Base-by-base conservation (phyloP, 2,113 vertebrate species). In the Trinectes maculatus region DNA sequence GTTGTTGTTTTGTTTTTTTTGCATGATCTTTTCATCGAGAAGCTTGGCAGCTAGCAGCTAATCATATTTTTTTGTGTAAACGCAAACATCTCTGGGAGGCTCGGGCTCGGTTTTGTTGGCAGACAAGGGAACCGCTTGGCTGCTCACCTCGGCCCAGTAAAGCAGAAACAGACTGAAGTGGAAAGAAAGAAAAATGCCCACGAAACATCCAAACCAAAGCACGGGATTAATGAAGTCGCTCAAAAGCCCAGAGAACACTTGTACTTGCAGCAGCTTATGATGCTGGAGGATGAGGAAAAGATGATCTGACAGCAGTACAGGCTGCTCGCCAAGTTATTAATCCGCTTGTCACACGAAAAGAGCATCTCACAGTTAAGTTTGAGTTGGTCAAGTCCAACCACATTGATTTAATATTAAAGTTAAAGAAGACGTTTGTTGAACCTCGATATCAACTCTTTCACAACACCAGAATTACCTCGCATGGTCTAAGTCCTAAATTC, bases 91-190 rank as follows among this genome's bases (percentile, higher is more conserved):
- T 84, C 58, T 56, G 67, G 81, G 71, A 75, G 43, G 66, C 75
- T 78, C 71, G 40, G 26, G 15, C 60, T 80, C 24, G 26, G 11
- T 60, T 74, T 52, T 33, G 42, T 29, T 91, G 89, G 85, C 84
- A 89, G 77, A 62, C 65, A 16, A 57, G 43, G 52, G 39, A 58
- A 60, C 44, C 13, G 39, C 69, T 81, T 92, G 86, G 87, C 88
- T 19, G 62, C 44, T 79, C 71, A 61, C 36, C 69, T 77, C 74
- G 18, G 47, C 56, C 57, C 80, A 79, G 58, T 75, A 85, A 89
- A 92, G 86, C 71, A 85, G 84, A 88, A 85, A 63, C 89, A 92
- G 90, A 84, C 71, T 58, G 49, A 79, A 72, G 76, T 84, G 81
- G 74, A 87, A 61, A 81, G 55, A 63, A 24, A 75, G 37, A 52